Conservation (phyloP, 2,888 invertebrate species). For the Arrhopalites spinosus region DNA sequence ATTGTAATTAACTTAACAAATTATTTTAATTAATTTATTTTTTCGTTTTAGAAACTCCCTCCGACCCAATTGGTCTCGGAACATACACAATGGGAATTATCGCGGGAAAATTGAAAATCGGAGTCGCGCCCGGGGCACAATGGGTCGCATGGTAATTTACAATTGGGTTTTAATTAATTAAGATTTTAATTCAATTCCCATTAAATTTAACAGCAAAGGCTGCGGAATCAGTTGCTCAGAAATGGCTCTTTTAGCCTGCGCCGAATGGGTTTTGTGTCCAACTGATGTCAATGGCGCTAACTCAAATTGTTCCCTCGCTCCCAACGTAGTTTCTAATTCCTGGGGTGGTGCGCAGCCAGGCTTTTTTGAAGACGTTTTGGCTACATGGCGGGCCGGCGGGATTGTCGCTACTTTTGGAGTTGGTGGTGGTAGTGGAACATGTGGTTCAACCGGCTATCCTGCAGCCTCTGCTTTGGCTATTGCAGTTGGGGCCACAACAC, state of each 20-base stretch:
- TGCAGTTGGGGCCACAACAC: not conserved
- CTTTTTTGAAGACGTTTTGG: slow-evolving; percentile 33
- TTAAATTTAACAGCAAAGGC: not conserved
- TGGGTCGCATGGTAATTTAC: slow-evolving; percentile 43
- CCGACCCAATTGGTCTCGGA: slow-evolving; percentile 36
- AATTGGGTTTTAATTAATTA: no score
- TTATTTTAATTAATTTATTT: no score
- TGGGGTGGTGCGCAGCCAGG: slow-evolving; percentile 35
- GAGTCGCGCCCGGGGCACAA: slow-evolving; percentile 40
- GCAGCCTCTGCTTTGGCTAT: slow-evolving; percentile 3
- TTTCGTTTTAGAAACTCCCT: no score
- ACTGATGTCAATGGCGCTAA: not conserved
- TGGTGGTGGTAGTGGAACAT: slow-evolving; percentile 21
- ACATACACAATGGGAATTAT: slow-evolving; percentile 38
- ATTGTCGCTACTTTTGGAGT: slow-evolving; percentile 41
- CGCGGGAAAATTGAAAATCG: slow-evolving; percentile 32
- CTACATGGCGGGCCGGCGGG: slow-evolving; percentile 30
- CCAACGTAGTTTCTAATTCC: slow-evolving; percentile 5
- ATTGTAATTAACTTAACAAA: not conserved
- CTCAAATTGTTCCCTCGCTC: not conserved
- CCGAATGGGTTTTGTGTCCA: slow-evolving; percentile 13
- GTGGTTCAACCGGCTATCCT: slow-evolving; percentile 18
- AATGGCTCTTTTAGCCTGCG: not conserved
- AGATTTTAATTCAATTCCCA: no score
- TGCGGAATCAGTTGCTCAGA: not conserved